A percentile compares a stretch with the other conserved stretches of the same genome.
Conservation (phyloP, 2,888 invertebrate genomes). For the Lasioglossum lativentre region DNA sequence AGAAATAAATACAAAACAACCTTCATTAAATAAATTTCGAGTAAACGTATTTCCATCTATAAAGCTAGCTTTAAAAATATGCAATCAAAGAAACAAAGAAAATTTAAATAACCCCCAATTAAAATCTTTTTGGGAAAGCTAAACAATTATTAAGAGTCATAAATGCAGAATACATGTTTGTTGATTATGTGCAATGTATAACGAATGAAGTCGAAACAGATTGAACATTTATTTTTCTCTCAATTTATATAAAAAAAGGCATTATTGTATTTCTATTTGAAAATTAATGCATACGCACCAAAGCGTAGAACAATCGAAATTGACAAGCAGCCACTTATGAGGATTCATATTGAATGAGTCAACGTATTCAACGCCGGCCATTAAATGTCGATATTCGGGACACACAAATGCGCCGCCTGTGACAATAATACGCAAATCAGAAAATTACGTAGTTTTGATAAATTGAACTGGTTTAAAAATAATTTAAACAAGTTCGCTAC, state of each 20-base stretch:
- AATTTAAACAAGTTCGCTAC: not conserved
- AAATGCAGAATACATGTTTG: not conserved
- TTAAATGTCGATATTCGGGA: constrained; percentile 94
- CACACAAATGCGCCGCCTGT: constrained; percentile 94
- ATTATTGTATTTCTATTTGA: not conserved
- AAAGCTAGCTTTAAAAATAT: not conserved
- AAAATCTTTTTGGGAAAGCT: not conserved
- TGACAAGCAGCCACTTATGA: constrained; percentile 98
- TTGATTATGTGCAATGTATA: too few relatives aligned
- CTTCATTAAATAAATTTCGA: not conserved
- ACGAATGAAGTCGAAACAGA: too few relatives aligned
- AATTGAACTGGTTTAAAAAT: not conserved
- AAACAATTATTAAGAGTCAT: not conserved
- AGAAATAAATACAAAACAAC: not conserved
- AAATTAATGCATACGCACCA: constrained; percentile 86
- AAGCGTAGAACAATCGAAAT: constrained; percentile 98
- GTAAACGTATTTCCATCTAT: too few relatives aligned
- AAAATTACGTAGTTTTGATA: not conserved
- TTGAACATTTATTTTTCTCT: not conserved
- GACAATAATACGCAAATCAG: constrained; percentile 11
- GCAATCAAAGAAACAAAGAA: not conserved
- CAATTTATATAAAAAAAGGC: not conserved
- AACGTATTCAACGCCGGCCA: constrained; percentile 91
- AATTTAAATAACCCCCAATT: not conserved
- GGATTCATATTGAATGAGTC: constrained; percentile 97